Base-by-base conservation (phyloP, 2,797 vertebrate genomes). In the Sebastes reedi region DNA sequence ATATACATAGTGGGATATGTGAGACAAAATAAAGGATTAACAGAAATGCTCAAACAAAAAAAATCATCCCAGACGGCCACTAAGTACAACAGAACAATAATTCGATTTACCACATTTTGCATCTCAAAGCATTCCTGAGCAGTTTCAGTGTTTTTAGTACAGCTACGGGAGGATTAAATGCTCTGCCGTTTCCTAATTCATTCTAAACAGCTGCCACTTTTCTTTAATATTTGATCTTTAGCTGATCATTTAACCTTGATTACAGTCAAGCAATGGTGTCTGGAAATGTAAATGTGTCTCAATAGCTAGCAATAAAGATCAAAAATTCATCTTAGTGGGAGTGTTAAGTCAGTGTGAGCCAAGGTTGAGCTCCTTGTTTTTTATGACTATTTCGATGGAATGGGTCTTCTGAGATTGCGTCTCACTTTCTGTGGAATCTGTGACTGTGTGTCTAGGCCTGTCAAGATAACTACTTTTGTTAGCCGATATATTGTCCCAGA, bases 81-180 rank as follows among this genome's bases (percentile, higher is more conserved):
- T 73, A 73, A 80, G 70, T 75, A 83, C 62, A 81, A 80, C 70
- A 70, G 77, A 66, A 80, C 71, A 82, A 88, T 81, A 78, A 88
- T 89, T 80, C 66, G 30, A 83, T 81, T 86, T 81, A 75, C n/a
- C 67, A 68, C 39, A 86, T 87, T 87, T 87, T 82, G 20, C 67
- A 77, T 85, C 66, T 72, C 56, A 85, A 75, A 81, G 58, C 62
- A 30, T 75, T 75, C 58, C 64, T 81, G 39, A 76, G 55, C 46
- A 67, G 50, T 79, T 84, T 70, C 30, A 81, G 3, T 78, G 50
- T 85, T 88, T 82, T 73, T 65, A 78, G 34, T 66, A 13, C 58
- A 72, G 59, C 77, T 69, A 36, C 36, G 52, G 67, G 61, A 79
- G 62, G 52, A 73, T 80, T 78, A 73, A 79, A 73, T 76, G 10